Percentiles rank a stretch among this genome's conserved stretches.
phyloP scores from a whole-genome alignment of 2,113 vertebrate genomes.

The Camelus dromedarius region DNA sequence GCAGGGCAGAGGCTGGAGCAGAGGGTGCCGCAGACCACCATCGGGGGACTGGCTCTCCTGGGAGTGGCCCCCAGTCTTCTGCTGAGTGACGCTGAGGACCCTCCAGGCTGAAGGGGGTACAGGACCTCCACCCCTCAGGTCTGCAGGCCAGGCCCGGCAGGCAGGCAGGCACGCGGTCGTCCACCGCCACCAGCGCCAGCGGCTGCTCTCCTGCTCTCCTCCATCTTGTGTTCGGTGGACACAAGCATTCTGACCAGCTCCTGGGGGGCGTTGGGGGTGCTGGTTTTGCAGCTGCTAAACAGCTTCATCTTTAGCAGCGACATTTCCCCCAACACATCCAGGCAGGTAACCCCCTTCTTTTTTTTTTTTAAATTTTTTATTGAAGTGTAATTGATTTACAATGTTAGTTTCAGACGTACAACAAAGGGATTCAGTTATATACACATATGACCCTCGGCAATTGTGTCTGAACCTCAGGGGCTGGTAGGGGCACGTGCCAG shows the following conservation, averaged over 20 bases:
- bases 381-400: too few species aligned
- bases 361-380: too few species aligned
- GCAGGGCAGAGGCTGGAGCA: slow-evolving; percentile 91
- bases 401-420: too few species aligned
- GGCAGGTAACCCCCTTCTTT: slow-evolving; percentile 89
- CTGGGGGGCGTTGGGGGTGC: slow-evolving; percentile 92
- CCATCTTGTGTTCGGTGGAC: slow-evolving; percentile 93
- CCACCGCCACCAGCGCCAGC: slow-evolving; percentile 89
- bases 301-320: slow-evolving; percentile 92
- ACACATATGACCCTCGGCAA: not conserved
- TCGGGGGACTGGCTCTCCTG: slow-evolving; percentile 89
- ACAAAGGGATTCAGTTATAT: too few species aligned
- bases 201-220: slow-evolving; percentile 92
- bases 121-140: slow-evolving; percentile 92
- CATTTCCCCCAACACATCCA: slow-evolving; percentile 94
- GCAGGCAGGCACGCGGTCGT: slow-evolving; percentile 91
- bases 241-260: slow-evolving; percentile 96
- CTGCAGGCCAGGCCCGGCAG: slow-evolving; percentile 93
- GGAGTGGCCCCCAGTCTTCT: slow-evolving; percentile 93
- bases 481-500: not conserved
- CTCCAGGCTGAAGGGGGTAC: slow-evolving; percentile 88
- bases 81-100: slow-evolving; percentile 75
- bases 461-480: not conserved
- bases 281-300: slow-evolving; percentile 93
- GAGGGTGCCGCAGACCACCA: slow-evolving; percentile 92